These are phyloP conservation scores for Sander vitreus DNA, from an alignment of 2,113 vertebrate species.

Conservation along the genomic window DNA sequence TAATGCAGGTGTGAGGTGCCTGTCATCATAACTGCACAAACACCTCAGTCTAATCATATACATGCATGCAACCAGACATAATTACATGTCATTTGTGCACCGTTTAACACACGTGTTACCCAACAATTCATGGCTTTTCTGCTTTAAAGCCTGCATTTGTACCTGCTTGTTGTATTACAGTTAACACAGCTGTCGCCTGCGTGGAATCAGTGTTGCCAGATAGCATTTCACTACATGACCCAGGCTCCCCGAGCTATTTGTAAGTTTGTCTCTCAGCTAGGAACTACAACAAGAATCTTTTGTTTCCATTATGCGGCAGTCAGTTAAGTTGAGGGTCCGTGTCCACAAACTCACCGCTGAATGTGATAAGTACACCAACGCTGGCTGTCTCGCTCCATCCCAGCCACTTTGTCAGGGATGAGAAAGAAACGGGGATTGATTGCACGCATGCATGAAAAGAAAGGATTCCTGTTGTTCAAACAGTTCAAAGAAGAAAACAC, in stretches of 20 bases:
- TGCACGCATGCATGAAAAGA: conserved; percentile 19
- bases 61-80: conserved; percentile 39
- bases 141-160: conserved; percentile 15
- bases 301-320: conserved; percentile 77
- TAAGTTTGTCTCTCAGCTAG: conserved; percentile 50
- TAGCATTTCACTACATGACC: conserved; percentile 42
- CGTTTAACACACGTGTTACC: conserved; percentile 32
- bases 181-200: conserved; percentile 48
- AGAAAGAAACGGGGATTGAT: neutral
- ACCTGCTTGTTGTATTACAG: conserved; percentile 13
- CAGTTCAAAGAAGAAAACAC: conserved; percentile 56
- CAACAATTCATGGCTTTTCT: conserved; percentile 9
- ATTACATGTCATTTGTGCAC: conserved; percentile 34
- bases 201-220: conserved; percentile 39
- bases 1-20: conserved; percentile 29
- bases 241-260: conserved; percentile 57
- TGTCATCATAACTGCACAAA: conserved; percentile 7
- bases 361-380: conserved; percentile 58
- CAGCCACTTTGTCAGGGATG: conserved; percentile 53
- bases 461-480: neutral
- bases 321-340: conserved; percentile 57
- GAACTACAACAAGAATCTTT: conserved; percentile 54
- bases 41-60: conserved; percentile 7
- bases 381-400: conserved; percentile 34
- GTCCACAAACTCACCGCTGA: conserved; percentile 61